Conservation (phyloP, 1,140 invertebrate species). For the Lepidotrigona ventralis region DNA sequence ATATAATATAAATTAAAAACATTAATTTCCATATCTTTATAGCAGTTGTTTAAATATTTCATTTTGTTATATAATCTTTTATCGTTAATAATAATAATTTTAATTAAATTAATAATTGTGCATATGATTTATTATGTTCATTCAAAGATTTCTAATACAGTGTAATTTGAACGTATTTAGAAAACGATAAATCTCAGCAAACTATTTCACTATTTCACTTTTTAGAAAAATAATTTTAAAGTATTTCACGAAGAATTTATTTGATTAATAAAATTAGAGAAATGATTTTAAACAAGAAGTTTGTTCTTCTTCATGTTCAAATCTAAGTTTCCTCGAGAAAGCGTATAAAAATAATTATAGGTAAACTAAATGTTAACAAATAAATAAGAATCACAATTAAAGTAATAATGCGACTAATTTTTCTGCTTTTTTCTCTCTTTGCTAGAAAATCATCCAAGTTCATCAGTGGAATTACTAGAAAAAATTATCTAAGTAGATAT, state of each 20-base stretch:
- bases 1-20: not conserved
- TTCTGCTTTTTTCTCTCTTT: not conserved
- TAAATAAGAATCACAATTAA: too few relatives aligned
- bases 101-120: not conserved
- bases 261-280: too few relatives aligned
- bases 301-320: not conserved
- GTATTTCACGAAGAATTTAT: not conserved
- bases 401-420: not conserved
- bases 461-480: not conserved
- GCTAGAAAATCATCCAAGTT: not conserved
- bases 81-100: not conserved
- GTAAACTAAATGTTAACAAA: not conserved
- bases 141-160: constrained; percentile 19
- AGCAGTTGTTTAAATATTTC: not conserved
- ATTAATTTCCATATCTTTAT: not conserved
- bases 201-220: too few relatives aligned
- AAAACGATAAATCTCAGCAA: not conserved
- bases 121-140: not conserved
- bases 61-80: not conserved
- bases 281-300: too few relatives aligned
- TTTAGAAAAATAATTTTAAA: not conserved
- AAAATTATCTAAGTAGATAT: not conserved
- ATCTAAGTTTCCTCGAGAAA: not conserved
- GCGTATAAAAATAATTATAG: not conserved
- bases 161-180: not conserved